Base-by-base conservation (phyloP, 2,888 invertebrate genomes). In the Agrochola lota region DNA sequence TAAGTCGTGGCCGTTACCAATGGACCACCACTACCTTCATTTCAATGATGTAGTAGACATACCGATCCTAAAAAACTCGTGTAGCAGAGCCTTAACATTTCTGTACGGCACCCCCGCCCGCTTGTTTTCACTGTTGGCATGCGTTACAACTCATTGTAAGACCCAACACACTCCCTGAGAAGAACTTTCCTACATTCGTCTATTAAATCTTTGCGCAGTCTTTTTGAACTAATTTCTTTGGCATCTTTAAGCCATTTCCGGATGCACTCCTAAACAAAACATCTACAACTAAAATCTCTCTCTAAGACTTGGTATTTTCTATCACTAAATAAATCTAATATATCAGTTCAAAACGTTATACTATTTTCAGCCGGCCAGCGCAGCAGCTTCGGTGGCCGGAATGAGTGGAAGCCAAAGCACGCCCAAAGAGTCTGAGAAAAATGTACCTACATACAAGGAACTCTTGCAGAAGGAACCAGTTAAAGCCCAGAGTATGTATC, bases 391-490 rank as follows among this genome's bases (percentile, higher is more conserved):
- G 0, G 94, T 95, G 9, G 95, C 94, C 0, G 95, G 95, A 0
- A 86, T 94, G 71, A 96, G 96, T 78, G 89, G 93, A 35, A 95
- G 95, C 75, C 95, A 95, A 81, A 95, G 95, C 90, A 95, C 96
- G 0, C 93, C 92, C 12, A 95, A 95, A 69, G 96, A 96, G 70
- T 91, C 93, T 0, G 96, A 95, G 69, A 94, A 94, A 69, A 88
- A 87, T 0, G 85, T 95, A 0, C 96, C 95, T 0, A 95, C 95
- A 0, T 96, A 96, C 91, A 95, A 94, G 83, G 96, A 96, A 57
- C 87, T 96, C 17, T 85, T 96, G 17, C 92, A 91, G 46, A 94
- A 91, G 72, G 96, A 96, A 83, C 96, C 96, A 0, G 90, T 92
- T 1, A 95, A 94, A 87, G 90, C 91, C 0, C 93, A 94, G 23